Evolutionary conservation across 1,140 invertebrate species (phyloP), one percentile per base, ranked within the genome.

Genomic region (Hirudo medicinalis): DNA sequence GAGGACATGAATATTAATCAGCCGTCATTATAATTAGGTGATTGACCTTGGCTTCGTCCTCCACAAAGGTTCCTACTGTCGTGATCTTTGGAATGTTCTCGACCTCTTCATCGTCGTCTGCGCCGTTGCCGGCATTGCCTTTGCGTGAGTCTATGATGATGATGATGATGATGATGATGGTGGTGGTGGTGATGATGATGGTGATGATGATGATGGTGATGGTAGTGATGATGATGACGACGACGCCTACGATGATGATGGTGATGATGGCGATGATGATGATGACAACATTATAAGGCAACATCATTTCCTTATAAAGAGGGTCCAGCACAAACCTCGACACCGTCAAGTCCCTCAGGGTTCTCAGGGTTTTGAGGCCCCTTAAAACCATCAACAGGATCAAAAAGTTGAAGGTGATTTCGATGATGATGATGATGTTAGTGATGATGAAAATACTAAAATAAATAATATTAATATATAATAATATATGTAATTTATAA

Each of bases 361-460:
- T 99, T 79, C 87, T 99, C 74, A 87, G 97, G 82, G 97, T 99
- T 78, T 86, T 99, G 72, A 89, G 97, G 85, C 97, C 97, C 76
- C 88, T 99, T 77, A 99, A 99, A 87, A 99, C 97, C 81, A 99
- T 99, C 84, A 99, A 99, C 86, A 86, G 97, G 84, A 95, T 99
- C 83, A 97, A 97, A 78, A 99, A 88, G 78, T 76, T 88, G 60
- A 88, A 88, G 79, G 84, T 85, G 73, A 32, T 13, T 74, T 8
- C 19, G 17, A 2, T 27, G 40, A 32, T 17, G 25, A 36, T 36
- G 11, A 32, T 63, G 57, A 32, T 22, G 22, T 8, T 63, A 22
- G 20, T 11, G 22, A 11, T 22, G 57, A 63, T 63, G 32, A 63
- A 8, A 22, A 25, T 25, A n/a, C n/a, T n/a, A 22, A 5, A 60